Conservation (phyloP, 37 sponge, comb jelly and placozoan genomes). For the Dysidea cf. avara region DNA sequence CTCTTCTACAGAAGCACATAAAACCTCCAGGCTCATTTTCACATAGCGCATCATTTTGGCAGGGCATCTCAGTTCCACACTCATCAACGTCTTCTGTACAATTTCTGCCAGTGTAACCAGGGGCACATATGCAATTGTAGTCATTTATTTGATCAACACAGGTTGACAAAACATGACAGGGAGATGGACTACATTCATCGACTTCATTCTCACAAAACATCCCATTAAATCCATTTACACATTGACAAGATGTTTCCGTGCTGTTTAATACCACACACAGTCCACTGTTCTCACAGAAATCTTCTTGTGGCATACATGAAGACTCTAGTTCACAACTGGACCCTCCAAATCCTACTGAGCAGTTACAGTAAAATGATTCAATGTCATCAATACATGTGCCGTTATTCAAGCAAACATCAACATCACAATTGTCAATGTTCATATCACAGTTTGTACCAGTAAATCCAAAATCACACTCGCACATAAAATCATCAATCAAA, state of each 20-base stretch:
- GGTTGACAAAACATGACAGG: neutral
- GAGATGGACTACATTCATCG: constrained; percentile 11
- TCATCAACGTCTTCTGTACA: constrained; percentile 23
- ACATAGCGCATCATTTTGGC: constrained; percentile 14
- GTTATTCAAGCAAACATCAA: constrained; percentile 32
- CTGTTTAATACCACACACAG: constrained; percentile 41
- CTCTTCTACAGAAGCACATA: constrained; percentile 12
- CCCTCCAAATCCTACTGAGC: constrained; percentile 30
- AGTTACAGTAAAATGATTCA: constrained; percentile 44
- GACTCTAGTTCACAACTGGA: constrained; percentile 31
- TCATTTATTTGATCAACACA: too few species aligned
- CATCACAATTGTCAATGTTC: constrained; percentile 42
- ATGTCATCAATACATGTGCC: constrained; percentile 39
- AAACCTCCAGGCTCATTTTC: neutral
- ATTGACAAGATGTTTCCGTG: neutral
- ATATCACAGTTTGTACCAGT: constrained; percentile 49
- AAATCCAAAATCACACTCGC: constrained; percentile 46
- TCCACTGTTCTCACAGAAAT: constrained; percentile 32
- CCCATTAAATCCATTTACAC: constrained; percentile 18
- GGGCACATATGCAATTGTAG: constrained; percentile 2
- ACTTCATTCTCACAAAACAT: constrained; percentile 11
- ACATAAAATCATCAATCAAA: constrained; percentile 12
- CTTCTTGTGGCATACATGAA: too few species aligned
- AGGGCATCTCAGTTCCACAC: constrained; percentile 7
- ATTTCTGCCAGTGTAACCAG: constrained; percentile 9